A percentile compares a stretch with the other conserved stretches of the same genome.
Conservation (phyloP, 2,113 vertebrate species). For the Sakesphorus luctuosus region DNA sequence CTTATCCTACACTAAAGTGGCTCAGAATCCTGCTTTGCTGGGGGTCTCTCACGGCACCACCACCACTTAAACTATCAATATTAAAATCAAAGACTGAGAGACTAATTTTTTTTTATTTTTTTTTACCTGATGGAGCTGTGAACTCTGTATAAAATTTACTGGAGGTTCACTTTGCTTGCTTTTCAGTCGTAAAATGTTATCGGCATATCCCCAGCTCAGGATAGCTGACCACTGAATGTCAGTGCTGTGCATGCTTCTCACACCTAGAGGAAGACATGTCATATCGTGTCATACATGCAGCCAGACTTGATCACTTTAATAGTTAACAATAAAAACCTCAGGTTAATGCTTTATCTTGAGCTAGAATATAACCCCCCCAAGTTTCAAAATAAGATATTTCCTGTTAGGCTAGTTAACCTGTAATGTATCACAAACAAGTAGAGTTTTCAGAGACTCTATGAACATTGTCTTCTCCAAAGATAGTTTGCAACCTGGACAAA, state of each 20-base stretch:
- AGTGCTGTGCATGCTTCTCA: conserved; percentile 97
- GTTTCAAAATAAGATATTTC: neutral
- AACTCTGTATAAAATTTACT: conserved; percentile 95
- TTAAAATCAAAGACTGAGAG: neutral
- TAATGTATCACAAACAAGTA: neutral
- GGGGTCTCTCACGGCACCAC: too few relatives aligned
- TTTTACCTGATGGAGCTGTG: conserved; percentile 90
- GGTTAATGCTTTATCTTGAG: neutral
- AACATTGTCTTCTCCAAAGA: neutral
- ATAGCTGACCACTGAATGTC: conserved; percentile 99
- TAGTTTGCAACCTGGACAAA: neutral
- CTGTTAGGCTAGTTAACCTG: neutral
- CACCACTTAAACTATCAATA: neutral
- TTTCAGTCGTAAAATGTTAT: conserved; percentile 94
- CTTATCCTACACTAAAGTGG: too few relatives aligned
- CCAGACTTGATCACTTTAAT: neutral
- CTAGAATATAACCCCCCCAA: fast-evolving
- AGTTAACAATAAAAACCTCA: neutral
- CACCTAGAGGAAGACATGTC: conserved; percentile 75
- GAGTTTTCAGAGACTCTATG: neutral
- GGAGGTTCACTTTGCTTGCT: conserved; percentile 98
- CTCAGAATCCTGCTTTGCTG: too few relatives aligned
- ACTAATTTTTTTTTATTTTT: neutral
- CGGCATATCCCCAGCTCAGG: conserved; percentile 95
- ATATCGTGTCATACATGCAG: neutral